Base-by-base conservation (phyloP, 2,113 vertebrate species). In the Ornithorhynchus anatinus region DNA sequence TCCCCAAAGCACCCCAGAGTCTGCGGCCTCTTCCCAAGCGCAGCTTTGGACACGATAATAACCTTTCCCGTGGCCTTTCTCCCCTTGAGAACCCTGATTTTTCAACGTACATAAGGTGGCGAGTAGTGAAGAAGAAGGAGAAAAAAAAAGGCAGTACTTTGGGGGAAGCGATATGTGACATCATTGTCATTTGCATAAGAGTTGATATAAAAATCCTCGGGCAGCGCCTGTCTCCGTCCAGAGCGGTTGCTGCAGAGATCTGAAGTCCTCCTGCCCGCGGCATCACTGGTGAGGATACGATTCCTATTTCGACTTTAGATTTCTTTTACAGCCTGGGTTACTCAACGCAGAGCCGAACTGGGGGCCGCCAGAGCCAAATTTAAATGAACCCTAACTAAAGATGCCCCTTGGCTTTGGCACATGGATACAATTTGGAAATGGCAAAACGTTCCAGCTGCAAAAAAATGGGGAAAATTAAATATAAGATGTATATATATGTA, bases 161-260 rank as follows among this genome's bases (percentile, higher is more conserved):
- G 33, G 77, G 79, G 84, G 83, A 69, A 36, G 10, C 44, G 0
- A 14, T 12, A 14, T 25, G 38, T 86, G 87, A 88, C 86, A 72
- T 89, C 89, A 90, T 50, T 10, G 2, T 72, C 11, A 85, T 90
- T 89, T 88, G 84, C 87, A 90, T 89, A 79, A 57, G 61, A 75
- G 48, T 44, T 82, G 74, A 29, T 63, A 86, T 90, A 89, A 88
- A 90, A 83, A 77, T 72, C 86, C 79, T 70, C 82, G 45, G 59
- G 84, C 84, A 75, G 77, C 58, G 75, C 59, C 44, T 23, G 23
- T 51, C 77, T 69, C 72, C 33, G 45, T 80, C 72, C 25, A 47
- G 82, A 87, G 79, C 82, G 73, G 86, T 69, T 23, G 67, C 72
- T 50, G 52, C 16, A 43, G 69, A 64, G 22, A 69, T 11, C 36